Evolutionary conservation across 2,888 invertebrate species (phyloP), one percentile per base, ranked within the genome.

Genomic region (Sepioteuthis lessoniana): DNA sequence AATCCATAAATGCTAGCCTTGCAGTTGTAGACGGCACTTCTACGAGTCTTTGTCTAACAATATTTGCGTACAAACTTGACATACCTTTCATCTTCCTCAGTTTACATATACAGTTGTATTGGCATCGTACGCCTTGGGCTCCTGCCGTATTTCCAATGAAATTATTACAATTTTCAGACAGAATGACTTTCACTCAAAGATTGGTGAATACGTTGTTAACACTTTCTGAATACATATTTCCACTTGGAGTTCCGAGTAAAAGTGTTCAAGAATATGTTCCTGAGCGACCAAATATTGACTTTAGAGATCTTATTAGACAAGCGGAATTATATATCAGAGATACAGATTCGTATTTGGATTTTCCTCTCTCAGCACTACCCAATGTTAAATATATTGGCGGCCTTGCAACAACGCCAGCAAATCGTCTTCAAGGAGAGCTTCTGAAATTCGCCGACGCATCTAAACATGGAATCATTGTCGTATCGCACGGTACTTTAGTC

Each of bases 401-500:
- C 31, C 25, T 95, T 47, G 94, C 91, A 3, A 90, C 95, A 1
- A 28, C n/a, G n/a, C 94, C 95, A 7, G 90, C 95, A 7, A 93
- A 95, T 35, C 60, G 93, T 0, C 93, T 95, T 2, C 90, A 94
- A 42, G 90, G 38, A 25, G 50, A 94, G 25, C 55, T 95, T n/a
- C 60, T 94, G 35, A 28, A 90, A 7, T 94, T 95, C 37, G 93
- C 94, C 47, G 93, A 95, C 50, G 50, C 60, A 7, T 94, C 94
- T 46, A 93, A 91, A 28, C 38, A 94, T 37, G 95, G 95, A 16
- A 94, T 94, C 10, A 94, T 95, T 91, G 76, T 95, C 8, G 94
- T 95, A 21, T 94, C 95, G 0, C 94, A 95, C 91, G 95, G 95
- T 10, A 94, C 94, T 25, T 21, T 94, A 42, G 46, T 94, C 0